Evolutionary conservation across 2,888 invertebrate genomes (phyloP).

Genomic region (Phrixothrix hirtus): DNA sequence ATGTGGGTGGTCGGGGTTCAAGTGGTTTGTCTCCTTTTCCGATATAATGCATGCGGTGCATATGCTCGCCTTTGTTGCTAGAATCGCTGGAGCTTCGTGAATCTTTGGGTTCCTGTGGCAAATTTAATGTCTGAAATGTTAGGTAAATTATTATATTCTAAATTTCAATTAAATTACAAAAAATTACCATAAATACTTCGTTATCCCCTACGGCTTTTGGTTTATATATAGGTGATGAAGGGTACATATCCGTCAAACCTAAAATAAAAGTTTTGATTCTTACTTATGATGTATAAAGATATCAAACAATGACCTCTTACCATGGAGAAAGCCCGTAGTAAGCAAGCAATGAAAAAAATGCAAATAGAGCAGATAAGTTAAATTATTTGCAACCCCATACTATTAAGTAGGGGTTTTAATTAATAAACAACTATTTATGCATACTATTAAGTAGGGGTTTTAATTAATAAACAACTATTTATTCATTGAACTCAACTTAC

Average conservation of each 20-base stretch:
- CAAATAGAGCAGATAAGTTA: conserved; percentile 69
- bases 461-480: conserved; percentile 9
- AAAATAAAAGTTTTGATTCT: conserved; percentile 41
- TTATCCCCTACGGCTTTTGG: conserved; percentile 85
- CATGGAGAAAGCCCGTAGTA: conserved; percentile 70
- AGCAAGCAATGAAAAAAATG: conserved; percentile 62
- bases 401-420: conserved; percentile 25
- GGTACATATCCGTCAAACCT: conserved; percentile 80
- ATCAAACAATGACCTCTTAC: no score
- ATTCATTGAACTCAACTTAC: conserved; percentile 64
- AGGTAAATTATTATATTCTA: conserved; percentile 2
- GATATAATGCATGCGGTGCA: conserved; percentile 66
- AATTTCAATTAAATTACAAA: conserved; percentile 65
- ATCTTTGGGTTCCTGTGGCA: conserved; percentile 79
- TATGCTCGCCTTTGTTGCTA: conserved; percentile 58
- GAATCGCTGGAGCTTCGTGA: conserved; percentile 75
- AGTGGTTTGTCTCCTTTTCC: conserved; percentile 55
- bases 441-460: conserved; percentile 28
- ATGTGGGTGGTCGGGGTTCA: conserved; percentile 49
- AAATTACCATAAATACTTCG: conserved; percentile 90
- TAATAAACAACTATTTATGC: no score
- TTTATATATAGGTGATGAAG: conserved; percentile 68
- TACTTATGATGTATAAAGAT: no score
- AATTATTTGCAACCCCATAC: conserved; percentile 56
- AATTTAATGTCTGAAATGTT: conserved; percentile 76